Evolutionary conservation across 2,888 invertebrate genomes (phyloP), one percentile per base, ranked within the genome.

Genomic region (Agrochola macilenta): DNA sequence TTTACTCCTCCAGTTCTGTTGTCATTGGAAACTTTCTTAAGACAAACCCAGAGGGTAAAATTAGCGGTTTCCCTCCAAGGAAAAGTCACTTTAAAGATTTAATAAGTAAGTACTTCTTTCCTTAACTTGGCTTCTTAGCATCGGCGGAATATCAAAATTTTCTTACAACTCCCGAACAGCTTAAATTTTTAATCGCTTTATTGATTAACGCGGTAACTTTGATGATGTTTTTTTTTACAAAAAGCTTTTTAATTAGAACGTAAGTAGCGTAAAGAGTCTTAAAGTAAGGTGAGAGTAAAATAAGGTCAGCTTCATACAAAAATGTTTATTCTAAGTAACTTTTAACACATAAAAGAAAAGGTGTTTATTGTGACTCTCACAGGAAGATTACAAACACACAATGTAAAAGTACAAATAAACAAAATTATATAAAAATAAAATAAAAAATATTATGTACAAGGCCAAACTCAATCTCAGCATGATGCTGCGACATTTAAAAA

Each of bases 171-270:
- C 54, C 30, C 11, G 20, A 76, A 74, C 46, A 77, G 73, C 76
- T 78, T 87, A 64, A 66, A 88, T 87, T 87, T 87, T 87, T 87
- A 82, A 87, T 81, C 65, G 71, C 81, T 83, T 85, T 85, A 87
- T 89, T 82, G 88, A 87, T 87, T 87, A 72, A 76, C 60, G 74
- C 26, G 12, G 69, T 57, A 79, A 81, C 76, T 87, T 87, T 72
- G 63, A 78, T 78, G 57, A 68, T 74, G 57, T 79, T 39, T 82
- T 74, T 82, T 74, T 71, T 77, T 89, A 54, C 30, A 71, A 66
- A 76, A 81, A 73, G 73, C 52, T 61, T 77, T 79, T 66, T 81
- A 76, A 76, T 78, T 79, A 78, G 46, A 76, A 69, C 20, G 57
- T 69, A 73, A 69, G 64, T 66, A 68, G 43, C 60, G 49, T 63